phyloP scores from a whole-genome alignment of 2,888 invertebrate genomes.

The Caenorhabditis japonica region DNA sequence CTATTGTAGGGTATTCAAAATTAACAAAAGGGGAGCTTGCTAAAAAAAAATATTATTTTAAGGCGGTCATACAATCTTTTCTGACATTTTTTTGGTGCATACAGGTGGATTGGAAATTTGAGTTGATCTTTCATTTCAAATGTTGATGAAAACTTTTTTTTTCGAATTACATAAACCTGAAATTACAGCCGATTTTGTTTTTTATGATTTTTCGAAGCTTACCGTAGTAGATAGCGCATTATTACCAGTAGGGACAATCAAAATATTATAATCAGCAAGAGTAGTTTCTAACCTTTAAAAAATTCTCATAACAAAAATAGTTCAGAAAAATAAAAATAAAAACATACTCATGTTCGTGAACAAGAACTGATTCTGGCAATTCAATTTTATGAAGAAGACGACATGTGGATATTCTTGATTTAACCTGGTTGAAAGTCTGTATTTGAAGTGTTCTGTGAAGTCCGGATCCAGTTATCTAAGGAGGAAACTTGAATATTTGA shows the following conservation, averaged over 20 bases:
- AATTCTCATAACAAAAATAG: no score
- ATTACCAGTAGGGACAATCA: not conserved
- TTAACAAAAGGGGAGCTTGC: no score
- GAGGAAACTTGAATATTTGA: not conserved
- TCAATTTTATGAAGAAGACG: conserved; percentile 21
- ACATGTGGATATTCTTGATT: conserved; percentile 30
- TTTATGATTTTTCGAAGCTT: not conserved
- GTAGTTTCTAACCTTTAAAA: no score
- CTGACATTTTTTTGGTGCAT: conserved; percentile 21
- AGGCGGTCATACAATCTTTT: not conserved
- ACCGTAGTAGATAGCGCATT: conserved; percentile 9
- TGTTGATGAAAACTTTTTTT: conserved; percentile 25
- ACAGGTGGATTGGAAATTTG: conserved; percentile 8
- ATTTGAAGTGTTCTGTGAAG: conserved; percentile 20
- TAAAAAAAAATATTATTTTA: not conserved
- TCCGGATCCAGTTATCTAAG: conserved; percentile 25
- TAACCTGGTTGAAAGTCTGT: not conserved
- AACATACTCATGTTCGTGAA: conserved; percentile 30
- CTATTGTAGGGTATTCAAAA: no score
- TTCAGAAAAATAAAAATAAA: no score
- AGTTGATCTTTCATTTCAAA: conserved; percentile 36
- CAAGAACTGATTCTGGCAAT: conserved; percentile 18
- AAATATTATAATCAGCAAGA: no score
- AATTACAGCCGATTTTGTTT: not conserved
- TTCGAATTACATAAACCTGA: conserved; percentile 8